Evolutionary conservation across 2,113 vertebrate species (phyloP).

Genomic region (Dicentrarchus labrax): DNA sequence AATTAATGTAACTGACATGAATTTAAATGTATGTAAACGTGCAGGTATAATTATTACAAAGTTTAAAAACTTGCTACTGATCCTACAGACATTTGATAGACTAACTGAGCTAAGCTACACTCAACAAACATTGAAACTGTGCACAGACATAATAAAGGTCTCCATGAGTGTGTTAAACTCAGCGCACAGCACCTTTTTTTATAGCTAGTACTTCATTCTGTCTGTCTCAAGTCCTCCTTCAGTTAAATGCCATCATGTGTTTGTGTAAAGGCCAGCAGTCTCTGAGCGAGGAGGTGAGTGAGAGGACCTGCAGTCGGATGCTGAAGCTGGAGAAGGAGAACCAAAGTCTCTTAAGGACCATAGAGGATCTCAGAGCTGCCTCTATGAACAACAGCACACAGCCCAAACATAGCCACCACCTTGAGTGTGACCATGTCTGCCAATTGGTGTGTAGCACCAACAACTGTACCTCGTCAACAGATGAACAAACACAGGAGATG

Average conservation of each 20-base stretch:
- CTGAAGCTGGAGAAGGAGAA: slow-evolving; percentile 97
- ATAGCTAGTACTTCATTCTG: not conserved
- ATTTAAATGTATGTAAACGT: no score
- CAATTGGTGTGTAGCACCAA: slow-evolving; percentile 5
- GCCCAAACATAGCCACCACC: slow-evolving; percentile 23
- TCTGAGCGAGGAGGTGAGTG: slow-evolving; percentile 88
- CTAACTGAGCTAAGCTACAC: not conserved
- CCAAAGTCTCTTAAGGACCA: slow-evolving; percentile 83
- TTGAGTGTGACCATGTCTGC: not conserved
- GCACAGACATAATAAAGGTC: no score
- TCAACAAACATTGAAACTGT: not conserved
- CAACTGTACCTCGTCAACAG: slow-evolving; percentile 30
- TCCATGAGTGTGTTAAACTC: no score
- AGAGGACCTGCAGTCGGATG: slow-evolving; percentile 90
- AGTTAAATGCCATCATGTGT: slow-evolving; percentile 22
- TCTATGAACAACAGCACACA: slow-evolving; percentile 27
- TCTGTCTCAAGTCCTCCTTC: not conserved
- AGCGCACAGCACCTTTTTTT: slow-evolving; percentile 3
- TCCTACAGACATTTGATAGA: not conserved
- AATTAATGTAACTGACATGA: not conserved
- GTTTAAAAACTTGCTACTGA: not conserved
- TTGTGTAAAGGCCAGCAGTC: slow-evolving; percentile 83
- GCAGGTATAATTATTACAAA: not conserved
- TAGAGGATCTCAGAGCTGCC: slow-evolving; percentile 75
- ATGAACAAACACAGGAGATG: slow-evolving; percentile 6